A percentile compares a stretch with the other conserved stretches of the same genome.
phyloP scores from a whole-genome alignment of 1,140 invertebrate species.

The Mactra quadrangularis region DNA sequence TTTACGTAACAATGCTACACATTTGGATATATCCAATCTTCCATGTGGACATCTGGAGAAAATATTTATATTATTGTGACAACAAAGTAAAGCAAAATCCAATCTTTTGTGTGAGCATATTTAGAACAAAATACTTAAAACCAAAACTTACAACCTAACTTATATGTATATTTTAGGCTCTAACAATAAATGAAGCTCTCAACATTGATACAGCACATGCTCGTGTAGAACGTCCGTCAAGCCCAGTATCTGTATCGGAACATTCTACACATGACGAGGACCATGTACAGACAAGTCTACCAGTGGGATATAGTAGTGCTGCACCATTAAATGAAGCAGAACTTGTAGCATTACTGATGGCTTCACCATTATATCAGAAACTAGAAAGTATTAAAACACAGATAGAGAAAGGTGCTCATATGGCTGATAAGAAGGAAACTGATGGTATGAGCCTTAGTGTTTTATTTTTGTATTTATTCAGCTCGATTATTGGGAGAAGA shows the following conservation, averaged over 20 bases:
- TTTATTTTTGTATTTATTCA: too few species aligned
- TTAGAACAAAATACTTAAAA: too few species aligned
- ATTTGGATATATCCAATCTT: too few species aligned
- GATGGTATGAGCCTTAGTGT: conserved; percentile 23
- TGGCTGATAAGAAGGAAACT: conserved; percentile 35
- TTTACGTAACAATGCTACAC: too few species aligned
- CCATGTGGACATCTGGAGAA: too few species aligned
- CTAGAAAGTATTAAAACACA: conserved; percentile 79
- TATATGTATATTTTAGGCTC: too few species aligned
- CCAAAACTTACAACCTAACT: too few species aligned
- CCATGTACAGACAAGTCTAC: conserved; percentile 60
- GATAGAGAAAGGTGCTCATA: conserved; percentile 70
- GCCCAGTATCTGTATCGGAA: background rate
- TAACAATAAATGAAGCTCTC: conserved; percentile 77
- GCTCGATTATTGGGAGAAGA: too few species aligned
- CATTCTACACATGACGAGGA: conserved; percentile 14
- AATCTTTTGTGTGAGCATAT: too few species aligned
- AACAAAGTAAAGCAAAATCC: too few species aligned
- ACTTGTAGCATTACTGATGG: conserved; percentile 78
- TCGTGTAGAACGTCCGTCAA: conserved; percentile 32
- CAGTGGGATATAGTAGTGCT: conserved; percentile 75
- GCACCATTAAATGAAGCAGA: conserved; percentile 81
- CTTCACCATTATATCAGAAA: conserved; percentile 81
- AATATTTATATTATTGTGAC: too few species aligned
- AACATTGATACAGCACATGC: conserved; percentile 69